phyloP scores from a whole-genome alignment of 2,113 vertebrate species.

The Saimiri boliviensis region DNA sequence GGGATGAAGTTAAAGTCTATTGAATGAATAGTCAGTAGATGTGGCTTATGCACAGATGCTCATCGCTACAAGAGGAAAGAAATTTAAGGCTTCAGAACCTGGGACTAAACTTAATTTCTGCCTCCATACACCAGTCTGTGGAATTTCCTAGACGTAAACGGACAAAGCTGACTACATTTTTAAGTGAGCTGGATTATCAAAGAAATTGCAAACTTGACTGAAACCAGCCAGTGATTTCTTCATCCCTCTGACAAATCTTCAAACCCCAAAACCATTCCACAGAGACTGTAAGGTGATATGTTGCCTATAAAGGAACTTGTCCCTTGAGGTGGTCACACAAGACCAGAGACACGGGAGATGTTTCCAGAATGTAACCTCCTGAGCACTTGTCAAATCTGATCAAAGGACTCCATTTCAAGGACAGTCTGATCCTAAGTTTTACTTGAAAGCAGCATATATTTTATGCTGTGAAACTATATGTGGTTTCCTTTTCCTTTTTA shows the following conservation, averaged over 20 bases:
- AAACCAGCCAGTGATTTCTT: neutral
- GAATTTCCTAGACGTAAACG: neutral
- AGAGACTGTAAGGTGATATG: fast-evolving
- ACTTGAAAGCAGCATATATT: neutral
- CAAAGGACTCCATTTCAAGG: neutral
- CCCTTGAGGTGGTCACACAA: neutral
- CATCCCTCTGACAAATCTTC: neutral
- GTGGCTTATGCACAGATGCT: neutral
- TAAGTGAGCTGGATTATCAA: neutral
- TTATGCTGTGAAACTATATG: neutral
- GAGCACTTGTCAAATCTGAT: neutral
- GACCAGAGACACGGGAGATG: neutral
- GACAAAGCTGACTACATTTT: neutral
- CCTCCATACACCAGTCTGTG: neutral
- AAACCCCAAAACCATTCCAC: neutral
- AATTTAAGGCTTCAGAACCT: neutral
- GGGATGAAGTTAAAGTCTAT: neutral
- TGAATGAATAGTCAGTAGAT: neutral
- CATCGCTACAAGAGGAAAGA: neutral
- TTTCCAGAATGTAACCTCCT: neutral
- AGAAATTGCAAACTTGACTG: neutral
- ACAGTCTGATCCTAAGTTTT: neutral
- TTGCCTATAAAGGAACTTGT: neutral
- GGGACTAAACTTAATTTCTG: neutral
- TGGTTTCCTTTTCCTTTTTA: neutral